Evolutionary conservation across 1,140 invertebrate genomes (phyloP), one percentile per base, ranked within the genome.

Genomic region (Pseudomyrmex dendroicus): DNA sequence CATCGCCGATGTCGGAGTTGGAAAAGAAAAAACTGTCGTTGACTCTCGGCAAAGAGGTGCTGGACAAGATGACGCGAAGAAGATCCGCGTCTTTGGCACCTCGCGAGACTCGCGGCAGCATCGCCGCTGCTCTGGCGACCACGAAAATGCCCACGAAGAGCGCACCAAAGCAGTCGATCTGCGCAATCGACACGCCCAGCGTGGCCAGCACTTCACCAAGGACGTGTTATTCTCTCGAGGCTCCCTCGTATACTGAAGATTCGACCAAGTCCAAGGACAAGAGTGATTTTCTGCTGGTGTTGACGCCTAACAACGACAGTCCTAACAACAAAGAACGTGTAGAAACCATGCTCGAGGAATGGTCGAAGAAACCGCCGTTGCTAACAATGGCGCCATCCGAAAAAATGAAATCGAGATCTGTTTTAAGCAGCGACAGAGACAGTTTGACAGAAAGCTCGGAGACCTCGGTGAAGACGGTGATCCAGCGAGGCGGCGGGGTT

Each of bases 21-120:
- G 97, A 97, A 84, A 97, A 97, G 86, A 96, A 96, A 91, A 95
- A 95, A 83, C 93, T 97, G 59, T 97, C 97, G 0, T 95, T 96
- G 92, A 96, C 95, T 7, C 93, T 98, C 2, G 96, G 97, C 73
- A 96, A 96, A 89, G 97, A 97, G 94, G 94, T 97, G 9, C 91
- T 97, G 70, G 95, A 97, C 83, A 95, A 95, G 91, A 95, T 96
- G 4, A 93, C 88, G 67, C 88, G 92, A 88, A 96, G 95, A 91
- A 94, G 86, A 87, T 92, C 94, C 1, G 92, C 95, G 0, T 90
- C 95, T 4, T 92, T 96, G 20, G 92, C 95, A 61, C 96, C 95
- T 2, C 94, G 96, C 35, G 96, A 97, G 91, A 96, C 96, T 0
- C 92, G 95, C 7, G 96, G 96, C 2, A 96, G 96, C 15, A 94